These are phyloP conservation scores for Eidolon dupreanum DNA, from an alignment of 2,797 vertebrate species.

Conservation along the genomic window DNA sequence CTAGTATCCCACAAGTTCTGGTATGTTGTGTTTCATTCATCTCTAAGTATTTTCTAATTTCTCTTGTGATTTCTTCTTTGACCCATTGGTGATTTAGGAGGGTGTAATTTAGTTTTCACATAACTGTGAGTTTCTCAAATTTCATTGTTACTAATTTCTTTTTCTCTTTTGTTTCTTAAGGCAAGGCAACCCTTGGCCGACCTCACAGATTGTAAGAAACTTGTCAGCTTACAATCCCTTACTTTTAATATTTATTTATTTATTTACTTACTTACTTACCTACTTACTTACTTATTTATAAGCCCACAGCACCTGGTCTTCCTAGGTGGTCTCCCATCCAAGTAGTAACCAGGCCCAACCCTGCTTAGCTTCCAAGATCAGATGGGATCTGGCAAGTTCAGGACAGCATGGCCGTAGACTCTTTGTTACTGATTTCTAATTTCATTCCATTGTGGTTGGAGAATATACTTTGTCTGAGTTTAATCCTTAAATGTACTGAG, in stretches of 20 bases:
- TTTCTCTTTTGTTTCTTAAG: too few species aligned
- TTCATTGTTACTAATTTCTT: conserved; percentile 3
- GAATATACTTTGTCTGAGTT: not conserved
- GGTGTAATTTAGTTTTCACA: not conserved
- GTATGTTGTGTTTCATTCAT: not conserved
- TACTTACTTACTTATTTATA: too few species aligned
- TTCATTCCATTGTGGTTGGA: not conserved
- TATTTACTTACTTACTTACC: too few species aligned
- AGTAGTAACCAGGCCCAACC: too few species aligned
- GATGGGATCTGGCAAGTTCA: too few species aligned
- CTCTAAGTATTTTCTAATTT: not conserved
- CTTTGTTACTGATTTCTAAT: not conserved
- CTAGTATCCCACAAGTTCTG: not conserved
- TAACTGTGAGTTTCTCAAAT: not conserved
- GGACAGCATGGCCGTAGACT: not conserved
- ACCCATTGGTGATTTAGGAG: not conserved
- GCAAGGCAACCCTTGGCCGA: too few species aligned
- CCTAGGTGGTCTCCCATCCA: too few species aligned
- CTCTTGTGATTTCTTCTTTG: not conserved
- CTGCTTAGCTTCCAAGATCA: too few species aligned
- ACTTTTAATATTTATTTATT: too few species aligned
- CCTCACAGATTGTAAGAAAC: too few species aligned
- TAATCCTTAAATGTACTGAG: not conserved
- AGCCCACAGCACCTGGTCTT: too few species aligned
- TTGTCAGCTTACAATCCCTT: too few species aligned